These are phyloP conservation scores for Erythrocebus patas DNA, from an alignment of 2,113 vertebrate species.

Conservation along the genomic window DNA sequence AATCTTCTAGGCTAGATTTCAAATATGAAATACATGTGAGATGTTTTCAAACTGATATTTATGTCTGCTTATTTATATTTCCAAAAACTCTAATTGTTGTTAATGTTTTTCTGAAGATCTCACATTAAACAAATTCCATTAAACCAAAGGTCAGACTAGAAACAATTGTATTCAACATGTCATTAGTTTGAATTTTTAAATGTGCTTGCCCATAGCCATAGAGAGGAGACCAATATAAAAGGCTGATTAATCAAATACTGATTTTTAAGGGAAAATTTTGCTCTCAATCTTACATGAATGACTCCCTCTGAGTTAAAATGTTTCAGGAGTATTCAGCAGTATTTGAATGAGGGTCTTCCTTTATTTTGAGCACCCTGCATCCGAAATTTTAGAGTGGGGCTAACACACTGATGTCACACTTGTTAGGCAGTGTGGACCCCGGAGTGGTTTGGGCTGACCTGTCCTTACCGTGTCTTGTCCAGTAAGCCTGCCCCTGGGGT, in stretches of 20 bases:
- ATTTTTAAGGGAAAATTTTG: neutral
- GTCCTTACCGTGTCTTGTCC: constrained; percentile 70
- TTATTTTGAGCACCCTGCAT: neutral
- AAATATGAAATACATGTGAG: neutral
- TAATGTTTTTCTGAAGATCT: neutral
- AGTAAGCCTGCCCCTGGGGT: constrained; percentile 85
- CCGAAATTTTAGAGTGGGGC: neutral
- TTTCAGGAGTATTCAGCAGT: no score
- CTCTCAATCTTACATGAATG: fast-evolving
- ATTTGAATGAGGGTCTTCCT: neutral
- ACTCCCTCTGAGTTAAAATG: neutral
- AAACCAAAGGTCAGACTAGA: neutral
- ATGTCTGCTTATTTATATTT: neutral
- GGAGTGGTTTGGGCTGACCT: constrained; percentile 59
- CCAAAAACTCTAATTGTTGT: neutral
- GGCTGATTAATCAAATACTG: neutral
- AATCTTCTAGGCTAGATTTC: neutral
- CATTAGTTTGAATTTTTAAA: neutral
- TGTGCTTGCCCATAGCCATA: neutral
- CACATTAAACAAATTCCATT: neutral
- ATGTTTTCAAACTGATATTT: neutral
- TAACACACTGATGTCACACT: neutral
- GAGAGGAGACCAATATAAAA: neutral
- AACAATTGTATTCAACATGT: neutral
- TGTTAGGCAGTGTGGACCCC: neutral